Evolutionary conservation across 1,140 invertebrate species (phyloP).

Genomic region (Drosophila novamexicana): DNA sequence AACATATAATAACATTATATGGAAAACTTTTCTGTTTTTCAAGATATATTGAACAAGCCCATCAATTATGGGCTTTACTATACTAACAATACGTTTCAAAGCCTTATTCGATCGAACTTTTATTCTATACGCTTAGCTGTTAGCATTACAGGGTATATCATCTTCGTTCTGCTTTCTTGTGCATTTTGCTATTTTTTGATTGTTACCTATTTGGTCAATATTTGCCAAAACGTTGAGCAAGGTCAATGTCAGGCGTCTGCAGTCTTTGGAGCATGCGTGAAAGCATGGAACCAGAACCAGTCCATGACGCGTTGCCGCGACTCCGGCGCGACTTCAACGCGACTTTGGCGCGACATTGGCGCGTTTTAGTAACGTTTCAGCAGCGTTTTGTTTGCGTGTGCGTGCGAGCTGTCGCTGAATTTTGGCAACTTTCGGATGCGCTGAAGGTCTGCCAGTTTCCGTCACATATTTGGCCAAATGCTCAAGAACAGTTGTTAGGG

Average conservation of each 20-base stretch:
- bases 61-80: too few relatives aligned
- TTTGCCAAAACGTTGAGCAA: slow-evolving; percentile 64
- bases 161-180: not conserved
- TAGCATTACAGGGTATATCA: not conserved
- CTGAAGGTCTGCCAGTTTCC: slow-evolving; percentile 64
- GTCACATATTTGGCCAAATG: slow-evolving; percentile 61
- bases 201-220: slow-evolving; percentile 12
- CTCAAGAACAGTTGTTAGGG: slow-evolving; percentile 52
- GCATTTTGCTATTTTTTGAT: slow-evolving; percentile 9
- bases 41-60: too few relatives aligned
- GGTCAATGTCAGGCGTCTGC: slow-evolving; percentile 65
- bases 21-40: too few relatives aligned
- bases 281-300: slow-evolving; percentile 27
- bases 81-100: too few relatives aligned
- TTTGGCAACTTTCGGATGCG: slow-evolving; percentile 10
- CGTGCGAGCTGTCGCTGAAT: slow-evolving; percentile 37
- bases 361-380: not conserved
- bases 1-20: too few relatives aligned
- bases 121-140: too few relatives aligned
- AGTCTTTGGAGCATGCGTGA: slow-evolving; percentile 18
- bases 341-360: slow-evolving; percentile 4
- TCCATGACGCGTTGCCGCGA: slow-evolving; percentile 18
- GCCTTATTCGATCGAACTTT: too few relatives aligned
- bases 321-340: not conserved
- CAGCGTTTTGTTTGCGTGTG: not conserved